These are phyloP conservation scores for Typhlichthys eigenmanni DNA, from an alignment of 2,797 vertebrate genomes.

Conservation along the genomic window DNA sequence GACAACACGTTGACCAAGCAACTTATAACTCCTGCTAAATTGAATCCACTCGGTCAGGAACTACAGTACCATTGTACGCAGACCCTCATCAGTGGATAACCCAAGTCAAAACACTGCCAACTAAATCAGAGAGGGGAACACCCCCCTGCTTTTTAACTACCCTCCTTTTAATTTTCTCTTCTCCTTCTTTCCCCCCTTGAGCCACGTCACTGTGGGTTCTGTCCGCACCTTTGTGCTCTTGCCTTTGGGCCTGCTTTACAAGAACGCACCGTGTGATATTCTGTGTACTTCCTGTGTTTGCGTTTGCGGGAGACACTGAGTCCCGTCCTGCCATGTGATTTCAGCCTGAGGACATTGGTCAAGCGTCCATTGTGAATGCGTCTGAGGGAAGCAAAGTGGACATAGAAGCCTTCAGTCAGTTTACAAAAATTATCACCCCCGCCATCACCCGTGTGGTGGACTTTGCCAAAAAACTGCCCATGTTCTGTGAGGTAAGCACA, in stretches of 20 bases:
- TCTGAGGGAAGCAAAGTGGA: conserved; percentile 97
- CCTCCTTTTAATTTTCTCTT: conserved; percentile 24
- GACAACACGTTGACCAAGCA: too few relatives aligned
- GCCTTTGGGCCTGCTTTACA: conserved; percentile 24
- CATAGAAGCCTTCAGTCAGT: conserved; percentile 99
- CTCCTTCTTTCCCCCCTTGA: conserved; percentile 27
- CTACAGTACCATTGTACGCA: too few relatives aligned
- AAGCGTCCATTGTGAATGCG: conserved; percentile 89
- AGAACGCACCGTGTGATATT: conserved; percentile 8
- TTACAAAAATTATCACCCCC: conserved; percentile 99
- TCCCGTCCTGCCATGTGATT: conserved; percentile 32
- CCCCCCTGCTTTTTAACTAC: not conserved
- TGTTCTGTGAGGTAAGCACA: conserved; percentile 94
- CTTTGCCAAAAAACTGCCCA: conserved; percentile 99
- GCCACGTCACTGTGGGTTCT: conserved; percentile 29
- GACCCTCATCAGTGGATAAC: conserved; percentile 1
- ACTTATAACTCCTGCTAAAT: too few relatives aligned
- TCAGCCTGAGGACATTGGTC: conserved; percentile 96
- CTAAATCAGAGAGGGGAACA: not conserved
- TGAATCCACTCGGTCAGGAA: too few relatives aligned
- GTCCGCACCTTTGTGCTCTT: conserved; percentile 9
- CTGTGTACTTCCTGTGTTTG: not conserved
- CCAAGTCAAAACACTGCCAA: not conserved
- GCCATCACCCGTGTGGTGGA: conserved; percentile 99
- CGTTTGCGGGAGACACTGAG: conserved; percentile 16